A percentile compares a stretch with the other conserved stretches of the same genome.
Conservation (phyloP, 2,113 vertebrate genomes). For the Tachysurus fulvidraco region DNA sequence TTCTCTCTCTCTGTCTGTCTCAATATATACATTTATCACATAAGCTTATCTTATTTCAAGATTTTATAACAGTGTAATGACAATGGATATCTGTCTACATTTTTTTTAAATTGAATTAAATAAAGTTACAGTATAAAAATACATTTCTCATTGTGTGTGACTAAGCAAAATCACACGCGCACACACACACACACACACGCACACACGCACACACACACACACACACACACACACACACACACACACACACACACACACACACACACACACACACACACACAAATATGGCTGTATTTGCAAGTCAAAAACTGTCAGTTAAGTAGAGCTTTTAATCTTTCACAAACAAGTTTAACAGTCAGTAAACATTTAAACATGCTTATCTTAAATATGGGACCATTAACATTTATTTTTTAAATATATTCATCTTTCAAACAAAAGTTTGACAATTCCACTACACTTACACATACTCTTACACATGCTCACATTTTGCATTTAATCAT, state of each 20-base stretch:
- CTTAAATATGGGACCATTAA: neutral
- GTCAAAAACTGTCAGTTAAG: conserved; percentile 6
- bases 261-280: neutral
- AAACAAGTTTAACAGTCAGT: neutral
- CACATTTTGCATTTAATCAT: neutral
- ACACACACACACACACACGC: neutral
- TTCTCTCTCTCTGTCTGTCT: neutral
- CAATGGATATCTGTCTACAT: too few species aligned
- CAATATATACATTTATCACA: neutral
- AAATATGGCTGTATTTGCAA: conserved; percentile 7
- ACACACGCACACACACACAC: neutral
- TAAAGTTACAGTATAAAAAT: neutral
- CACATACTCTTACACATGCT: too few species aligned
- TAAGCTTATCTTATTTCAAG: neutral
- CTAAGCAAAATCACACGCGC: neutral
- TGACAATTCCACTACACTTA: neutral
- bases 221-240: neutral
- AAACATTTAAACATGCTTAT: neutral
- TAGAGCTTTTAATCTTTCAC: neutral
- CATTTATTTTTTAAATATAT: neutral
- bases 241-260: neutral
- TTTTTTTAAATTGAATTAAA: neutral
- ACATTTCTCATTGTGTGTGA: neutral
- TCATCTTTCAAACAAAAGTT: neutral
- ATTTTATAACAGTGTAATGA: neutral